A percentile compares a stretch with the other conserved stretches of the same genome.
These are phyloP conservation scores for Eurosta solidaginis DNA, from an alignment of 1,140 invertebrate species.

Conservation along the genomic window DNA sequence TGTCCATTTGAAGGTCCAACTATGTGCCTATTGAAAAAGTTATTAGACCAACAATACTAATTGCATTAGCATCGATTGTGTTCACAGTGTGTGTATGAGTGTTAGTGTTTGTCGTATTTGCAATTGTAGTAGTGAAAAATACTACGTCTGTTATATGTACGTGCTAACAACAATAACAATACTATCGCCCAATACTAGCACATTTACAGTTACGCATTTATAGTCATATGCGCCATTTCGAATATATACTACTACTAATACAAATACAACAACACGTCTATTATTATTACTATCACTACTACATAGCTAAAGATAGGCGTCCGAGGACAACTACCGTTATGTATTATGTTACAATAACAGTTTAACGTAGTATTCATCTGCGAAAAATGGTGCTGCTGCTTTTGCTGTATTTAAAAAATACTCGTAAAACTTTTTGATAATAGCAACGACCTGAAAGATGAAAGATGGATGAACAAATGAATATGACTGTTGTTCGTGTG, in stretches of 20 bases:
- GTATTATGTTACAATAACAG: constrained; percentile 21
- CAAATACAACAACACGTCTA: not conserved
- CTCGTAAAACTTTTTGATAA: not conserved
- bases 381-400: constrained; percentile 2
- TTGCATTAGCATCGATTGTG: not conserved
- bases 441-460: constrained; percentile 9
- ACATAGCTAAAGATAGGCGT: not conserved
- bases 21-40: not conserved
- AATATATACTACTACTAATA: not conserved
- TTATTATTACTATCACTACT: not conserved
- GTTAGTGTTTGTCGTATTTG: not conserved
- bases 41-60: not conserved
- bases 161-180: not conserved
- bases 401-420: not conserved
- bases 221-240: constrained; percentile 3
- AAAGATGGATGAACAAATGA: not conserved
- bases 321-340: constrained; percentile 19
- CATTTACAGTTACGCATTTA: not conserved
- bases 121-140: not conserved
- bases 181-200: not conserved
- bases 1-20: not conserved
- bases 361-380: constrained; percentile 22
- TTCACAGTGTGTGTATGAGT: not conserved
- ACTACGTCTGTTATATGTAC: not conserved
- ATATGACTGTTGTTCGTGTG: not conserved